Percentiles rank a stretch among this genome's conserved stretches.
phyloP scores from a whole-genome alignment of 1,140 invertebrate species.

The Bombus ignitus region DNA sequence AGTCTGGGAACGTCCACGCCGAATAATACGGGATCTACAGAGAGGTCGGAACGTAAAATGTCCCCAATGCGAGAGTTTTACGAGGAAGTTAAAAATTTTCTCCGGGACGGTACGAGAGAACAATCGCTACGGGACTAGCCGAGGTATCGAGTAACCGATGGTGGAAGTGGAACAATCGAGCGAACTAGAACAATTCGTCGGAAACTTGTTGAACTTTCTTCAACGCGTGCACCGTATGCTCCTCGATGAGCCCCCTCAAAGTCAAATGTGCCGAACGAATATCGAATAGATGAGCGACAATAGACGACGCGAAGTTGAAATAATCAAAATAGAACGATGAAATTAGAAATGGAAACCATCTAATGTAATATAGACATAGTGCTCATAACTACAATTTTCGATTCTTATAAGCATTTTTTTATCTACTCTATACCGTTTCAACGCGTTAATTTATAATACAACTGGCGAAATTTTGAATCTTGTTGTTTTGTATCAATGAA shows the following conservation, averaged over 20 bases:
- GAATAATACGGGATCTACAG: background rate
- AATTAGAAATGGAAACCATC: background rate
- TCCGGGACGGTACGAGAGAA: background rate
- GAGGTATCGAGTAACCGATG: conserved; percentile 35
- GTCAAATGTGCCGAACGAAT: conserved; percentile 23
- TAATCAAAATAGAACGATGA: background rate
- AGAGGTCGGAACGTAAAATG: background rate
- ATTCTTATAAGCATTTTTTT: background rate
- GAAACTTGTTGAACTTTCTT: conserved; percentile 66
- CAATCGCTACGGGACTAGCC: background rate
- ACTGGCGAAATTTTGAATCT: no score
- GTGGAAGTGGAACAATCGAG: conserved; percentile 36
- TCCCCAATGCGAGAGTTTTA: background rate
- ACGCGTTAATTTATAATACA: background rate
- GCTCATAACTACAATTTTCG: background rate
- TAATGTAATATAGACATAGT: background rate
- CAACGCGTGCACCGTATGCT: conserved; percentile 22
- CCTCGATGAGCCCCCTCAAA: conserved; percentile 38
- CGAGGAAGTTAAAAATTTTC: background rate
- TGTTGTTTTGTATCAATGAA: background rate
- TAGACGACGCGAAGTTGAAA: background rate
- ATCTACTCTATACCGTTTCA: background rate
- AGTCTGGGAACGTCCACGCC: background rate
- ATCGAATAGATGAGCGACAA: conserved; percentile 32
- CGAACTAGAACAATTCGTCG: conserved; percentile 58